A percentile compares a stretch with the other conserved stretches of the same genome.
Conservation (phyloP, 2,888 invertebrate species). For the Dynastes tityus region DNA sequence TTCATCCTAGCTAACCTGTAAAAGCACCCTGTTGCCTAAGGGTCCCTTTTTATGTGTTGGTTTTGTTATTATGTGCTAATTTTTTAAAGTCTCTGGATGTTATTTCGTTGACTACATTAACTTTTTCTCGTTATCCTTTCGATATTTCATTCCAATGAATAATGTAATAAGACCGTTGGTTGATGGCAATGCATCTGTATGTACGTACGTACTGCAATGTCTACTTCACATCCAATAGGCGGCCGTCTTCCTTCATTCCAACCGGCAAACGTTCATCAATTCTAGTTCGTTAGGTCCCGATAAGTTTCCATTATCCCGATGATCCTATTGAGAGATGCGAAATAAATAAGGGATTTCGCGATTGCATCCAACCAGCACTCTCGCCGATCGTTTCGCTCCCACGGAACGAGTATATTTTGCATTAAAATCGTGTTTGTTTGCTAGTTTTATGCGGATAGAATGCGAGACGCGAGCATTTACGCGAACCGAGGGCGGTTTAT, state of each 20-base stretch:
- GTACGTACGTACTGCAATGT: not conserved
- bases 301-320: slow-evolving; percentile 43
- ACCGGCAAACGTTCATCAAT: slow-evolving; percentile 20
- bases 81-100: too few relatives aligned
- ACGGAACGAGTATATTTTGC: slow-evolving; percentile 30
- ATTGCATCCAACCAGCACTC: slow-evolving; percentile 11
- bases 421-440: slow-evolving; percentile 43
- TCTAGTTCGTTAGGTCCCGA: slow-evolving; percentile 39
- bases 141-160: not conserved
- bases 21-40: too few relatives aligned
- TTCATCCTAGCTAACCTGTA: too few relatives aligned
- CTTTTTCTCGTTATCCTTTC: too few relatives aligned
- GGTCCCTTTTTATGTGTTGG: too few relatives aligned
- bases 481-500: slow-evolving; percentile 7
- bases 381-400: slow-evolving; percentile 12
- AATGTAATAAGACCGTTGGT: not conserved
- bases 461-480: slow-evolving; percentile 23
- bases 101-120: too few relatives aligned
- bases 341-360: slow-evolving; percentile 35
- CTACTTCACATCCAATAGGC: not conserved
- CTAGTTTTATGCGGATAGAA: slow-evolving; percentile 26
- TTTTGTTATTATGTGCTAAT: too few relatives aligned
- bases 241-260: not conserved
- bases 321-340: slow-evolving; percentile 18
- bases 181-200: not conserved